phyloP scores from a whole-genome alignment of 2,888 invertebrate species.

The Crioceris asparagi region DNA sequence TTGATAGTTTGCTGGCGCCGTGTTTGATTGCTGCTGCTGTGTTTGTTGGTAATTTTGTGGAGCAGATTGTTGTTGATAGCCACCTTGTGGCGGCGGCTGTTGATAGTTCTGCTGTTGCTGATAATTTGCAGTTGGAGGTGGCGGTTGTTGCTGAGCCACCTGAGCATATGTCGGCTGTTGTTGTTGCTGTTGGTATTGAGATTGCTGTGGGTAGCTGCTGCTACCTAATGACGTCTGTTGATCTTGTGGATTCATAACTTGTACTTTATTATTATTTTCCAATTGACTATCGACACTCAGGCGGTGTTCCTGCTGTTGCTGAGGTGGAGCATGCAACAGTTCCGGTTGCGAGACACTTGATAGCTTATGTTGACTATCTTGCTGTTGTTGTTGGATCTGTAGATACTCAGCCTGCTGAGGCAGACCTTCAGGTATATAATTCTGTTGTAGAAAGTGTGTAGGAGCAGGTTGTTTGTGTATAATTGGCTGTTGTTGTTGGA shows the following conservation, averaged over 20 bases:
- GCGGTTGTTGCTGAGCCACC: conserved; percentile 17
- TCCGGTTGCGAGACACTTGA: conserved; percentile 36
- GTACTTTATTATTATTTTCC: conserved; percentile 27
- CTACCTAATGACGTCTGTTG: conserved; percentile 15
- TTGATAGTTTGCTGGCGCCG: conserved; percentile 15
- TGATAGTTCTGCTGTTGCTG: conserved; percentile 13
- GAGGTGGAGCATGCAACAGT: conserved; percentile 24
- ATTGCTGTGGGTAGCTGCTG: conserved; percentile 22
- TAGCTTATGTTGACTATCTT: conserved; percentile 29
- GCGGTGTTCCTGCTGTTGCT: conserved; percentile 19
- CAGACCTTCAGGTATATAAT: conserved; percentile 30
- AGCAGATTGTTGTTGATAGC: conserved; percentile 12
- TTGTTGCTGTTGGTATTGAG: conserved; percentile 15
- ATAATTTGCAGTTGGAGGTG: conserved; percentile 5
- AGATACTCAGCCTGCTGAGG: conserved; percentile 34
- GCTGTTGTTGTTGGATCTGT: conserved; percentile 24
- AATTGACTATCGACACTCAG: conserved; percentile 35
- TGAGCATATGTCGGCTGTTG: conserved; percentile 16
- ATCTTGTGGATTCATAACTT: conserved; percentile 11
- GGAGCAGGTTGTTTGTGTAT: conserved; percentile 29
- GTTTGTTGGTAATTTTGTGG: conserved; percentile 17
- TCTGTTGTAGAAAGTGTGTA: conserved; percentile 31
- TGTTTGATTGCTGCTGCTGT: conserved; percentile 10
- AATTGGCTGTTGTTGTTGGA: conserved; percentile 31
- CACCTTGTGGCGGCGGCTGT: conserved; percentile 13